Base-by-base conservation (phyloP, 1,140 invertebrate species). In the Venturia canescens region DNA sequence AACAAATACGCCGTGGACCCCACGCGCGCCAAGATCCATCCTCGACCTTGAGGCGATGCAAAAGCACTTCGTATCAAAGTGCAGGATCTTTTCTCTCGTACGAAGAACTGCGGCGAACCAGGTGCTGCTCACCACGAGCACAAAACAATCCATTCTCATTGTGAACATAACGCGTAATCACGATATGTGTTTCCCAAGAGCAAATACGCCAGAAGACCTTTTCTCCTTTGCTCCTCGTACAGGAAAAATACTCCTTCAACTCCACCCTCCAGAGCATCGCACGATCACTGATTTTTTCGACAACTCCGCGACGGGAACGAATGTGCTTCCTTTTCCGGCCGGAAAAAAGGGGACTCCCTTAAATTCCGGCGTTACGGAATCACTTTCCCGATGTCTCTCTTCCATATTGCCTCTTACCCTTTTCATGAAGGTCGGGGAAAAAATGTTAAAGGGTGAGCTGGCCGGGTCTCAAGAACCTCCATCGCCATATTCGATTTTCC, bases 301-400 rank as follows among this genome's bases (percentile, higher is more conserved):
- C 7, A 50, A 23, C 69, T 83, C 80, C 79, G 27, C 23, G 67
- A 38, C 74, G 77, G 78, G 83, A 83, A 83, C 76, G 75, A 87
- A 87, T 83, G 84, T 83, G 84, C 82, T 85, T 86, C 82, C 86
- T 75, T 69, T 83, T 87, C 85, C 86, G 83, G 81, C 72, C 80
- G 79, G 83, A 79, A 84, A 75, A 81, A 80, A 81, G 70, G 78
- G 67, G 74, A 69, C 71, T 76, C 82, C 57, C 76, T 69, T 44
- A 78, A 18, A 29, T 78, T 74, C 57, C 80, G 83, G 71, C 38
- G 53, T 72, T 80, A 71, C 66, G 80, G 75, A 82, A 81, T 83
- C 77, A 83, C 81, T 83, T 83, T 74, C 66, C 31, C 48, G 48
- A 21, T 77, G 13, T 26, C 27, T 76, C 53, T 44, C 60, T 1